Evolutionary conservation across 92 coral and sea anemone genomes (phyloP), one percentile per base, ranked within the genome.

Genomic region (Metridium senile): DNA sequence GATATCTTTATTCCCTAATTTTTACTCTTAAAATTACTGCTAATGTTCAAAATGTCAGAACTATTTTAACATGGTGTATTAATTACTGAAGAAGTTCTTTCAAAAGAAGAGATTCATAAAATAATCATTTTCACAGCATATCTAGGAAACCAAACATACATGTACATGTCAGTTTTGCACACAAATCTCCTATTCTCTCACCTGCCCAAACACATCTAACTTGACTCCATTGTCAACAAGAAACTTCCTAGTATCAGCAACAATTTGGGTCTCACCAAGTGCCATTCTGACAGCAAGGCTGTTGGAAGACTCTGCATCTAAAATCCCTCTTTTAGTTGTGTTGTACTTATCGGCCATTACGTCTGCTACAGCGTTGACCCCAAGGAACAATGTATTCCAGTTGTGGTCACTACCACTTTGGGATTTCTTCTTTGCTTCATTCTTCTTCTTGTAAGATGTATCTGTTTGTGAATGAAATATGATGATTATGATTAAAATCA

Each of bases 201-300:
- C 99, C 89, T 95, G 97, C 4, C 99, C 99, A 89, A 95, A 95
- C 26, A 90, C 99, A 82, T 95, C 99, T 8, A 95, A 91, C 62
- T 87, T 92, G 46, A 95, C 99, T 11, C 99, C 96, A 57, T 95
- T 88, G 0, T 84, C 86, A 0, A 85, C 68, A 62, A 95, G 89
- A 58, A 95, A 95, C 74, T 95, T 90, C 61, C 94, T 87, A n/a
- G 99, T 95, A 34, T 95, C 99, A 13, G 99, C 97, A 13, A 95
- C 99, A 64, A 92, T 88, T 74, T 95, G 99, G 45, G 99, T 95
- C 79, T 95, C 99, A 6, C 99, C 99, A 9, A 95, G 86, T 51
- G 99, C 99, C 99, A 95, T 95, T 23, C 99, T 87, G 11, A 95
- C 89, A 67, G 99, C 99, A 72, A 95, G 89, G 67, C 97, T 93